Percentiles rank a stretch among this genome's conserved stretches.
These are phyloP conservation scores for Pentalonia nigronervosa DNA, from an alignment of 1,140 invertebrate genomes.

Conservation along the genomic window DNA sequence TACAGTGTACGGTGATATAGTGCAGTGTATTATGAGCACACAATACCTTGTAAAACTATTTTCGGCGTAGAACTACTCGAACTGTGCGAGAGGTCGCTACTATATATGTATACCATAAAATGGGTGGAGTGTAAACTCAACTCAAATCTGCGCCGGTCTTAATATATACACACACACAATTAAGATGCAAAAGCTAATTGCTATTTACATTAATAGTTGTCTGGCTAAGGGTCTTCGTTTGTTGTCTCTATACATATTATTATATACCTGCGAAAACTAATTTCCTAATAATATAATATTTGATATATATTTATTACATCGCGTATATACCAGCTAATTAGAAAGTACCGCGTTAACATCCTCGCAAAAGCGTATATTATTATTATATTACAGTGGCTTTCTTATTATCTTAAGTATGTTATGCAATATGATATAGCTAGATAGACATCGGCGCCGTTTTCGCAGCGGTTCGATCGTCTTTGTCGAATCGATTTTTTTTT, in stretches of 20 bases:
- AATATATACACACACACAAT: not conserved
- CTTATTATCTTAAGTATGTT: not conserved
- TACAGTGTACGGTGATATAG: no score
- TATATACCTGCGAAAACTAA: not conserved
- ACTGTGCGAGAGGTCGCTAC: not conserved
- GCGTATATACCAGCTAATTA: not conserved
- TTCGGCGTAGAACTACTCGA: not conserved
- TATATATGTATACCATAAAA: not conserved
- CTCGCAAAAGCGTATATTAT: not conserved
- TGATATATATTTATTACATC: not conserved
- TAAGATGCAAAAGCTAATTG: constrained; percentile 35
- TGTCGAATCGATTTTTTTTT: no score
- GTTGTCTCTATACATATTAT: not conserved
- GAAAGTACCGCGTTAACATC: not conserved
- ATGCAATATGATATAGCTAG: not conserved
- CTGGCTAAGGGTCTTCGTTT: not conserved
- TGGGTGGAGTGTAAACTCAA: not conserved
- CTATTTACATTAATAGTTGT: constrained; percentile 38
- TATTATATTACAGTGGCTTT: constrained; percentile 9
- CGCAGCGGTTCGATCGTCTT: no score
- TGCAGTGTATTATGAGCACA: not conserved
- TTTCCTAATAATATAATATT: constrained; percentile 32
- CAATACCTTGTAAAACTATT: not conserved
- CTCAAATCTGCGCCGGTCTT: not conserved
- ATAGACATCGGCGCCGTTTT: not conserved